phyloP scores from a whole-genome alignment of 2,113 vertebrate species.

The Myiopsitta monachus region DNA sequence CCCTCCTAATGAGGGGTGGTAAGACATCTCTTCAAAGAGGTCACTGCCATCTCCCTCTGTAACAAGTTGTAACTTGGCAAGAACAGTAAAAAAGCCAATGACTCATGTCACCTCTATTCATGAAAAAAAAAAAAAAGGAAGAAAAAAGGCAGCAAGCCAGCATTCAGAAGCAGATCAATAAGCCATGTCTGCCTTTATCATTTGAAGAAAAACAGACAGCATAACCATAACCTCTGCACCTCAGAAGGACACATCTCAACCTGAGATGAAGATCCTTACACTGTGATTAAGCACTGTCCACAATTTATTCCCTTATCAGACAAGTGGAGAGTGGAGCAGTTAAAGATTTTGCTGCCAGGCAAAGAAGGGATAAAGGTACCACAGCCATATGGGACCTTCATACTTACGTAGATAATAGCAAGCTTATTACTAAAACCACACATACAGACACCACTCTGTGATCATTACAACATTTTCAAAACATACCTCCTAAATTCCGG shows the following conservation, averaged over 20 bases:
- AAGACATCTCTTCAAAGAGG: neutral
- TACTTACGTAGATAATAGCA: no score
- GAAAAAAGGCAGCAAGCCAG: neutral
- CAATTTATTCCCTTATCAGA: neutral
- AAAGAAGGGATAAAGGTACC: neutral
- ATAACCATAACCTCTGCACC: neutral
- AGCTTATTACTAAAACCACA: neutral
- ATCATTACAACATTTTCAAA: neutral
- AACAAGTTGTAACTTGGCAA: neutral
- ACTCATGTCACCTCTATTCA: neutral
- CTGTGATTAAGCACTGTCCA: neutral
- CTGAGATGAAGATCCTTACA: neutral
- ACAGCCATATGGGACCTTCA: neutral
- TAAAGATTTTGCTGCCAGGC: neutral
- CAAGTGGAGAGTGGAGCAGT: neutral
- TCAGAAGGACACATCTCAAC: neutral
- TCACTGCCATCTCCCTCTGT: neutral
- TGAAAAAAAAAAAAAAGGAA: no score
- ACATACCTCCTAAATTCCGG: neutral
- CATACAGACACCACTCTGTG: accelerated
- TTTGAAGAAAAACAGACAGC: neutral
- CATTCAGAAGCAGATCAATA: neutral
- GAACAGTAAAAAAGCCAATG: neutral
- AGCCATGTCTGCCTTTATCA: neutral
- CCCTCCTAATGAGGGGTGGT: neutral